Evolutionary conservation across 2,888 invertebrate species (phyloP), one percentile per base, ranked within the genome.

Genomic region (Harpalus rubripes): DNA sequence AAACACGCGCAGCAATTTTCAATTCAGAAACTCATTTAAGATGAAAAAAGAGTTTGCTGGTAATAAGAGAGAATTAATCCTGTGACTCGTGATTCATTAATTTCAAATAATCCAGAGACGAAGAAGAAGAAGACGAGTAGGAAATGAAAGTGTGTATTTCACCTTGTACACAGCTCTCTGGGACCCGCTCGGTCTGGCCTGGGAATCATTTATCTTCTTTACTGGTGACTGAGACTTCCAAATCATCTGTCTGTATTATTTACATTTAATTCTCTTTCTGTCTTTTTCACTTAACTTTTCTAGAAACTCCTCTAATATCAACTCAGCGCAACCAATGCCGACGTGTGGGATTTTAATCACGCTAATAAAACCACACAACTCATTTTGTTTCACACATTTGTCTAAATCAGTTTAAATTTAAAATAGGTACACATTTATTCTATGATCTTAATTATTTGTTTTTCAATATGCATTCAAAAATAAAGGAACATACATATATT

Each of bases 241-340:
- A 84, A 79, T 84, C 84, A 84, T 84, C 84, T 84, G 84, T 84
- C 84, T 84, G 84, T 84, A 84, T 84, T 84, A 84, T 84, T 84
- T 84, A 84, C 79, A 84, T 84, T 84, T 84, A 84, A 84, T 84
- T 84, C 84, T 78, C 79, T 79, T 52, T 84, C 84, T 84, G 84
- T 84, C 84, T 56, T 84, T 84, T 84, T 84, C 79, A 84, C 79
- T 84, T 84, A 84, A 39, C 72, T 65, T 65, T 59, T 56, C 82
- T 65, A 56, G 44, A 65, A 39, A 81, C 18, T 63, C 65, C 7
- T 18, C 81, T 81, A 81, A 81, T 65, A 81, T 63, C 65, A 52
- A 52, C 39, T 59, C 59, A 80, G 16, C 18, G 39, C 80, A 22
- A 32, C 32, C 32, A 32, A 32, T 44, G 81, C 44, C 15, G 65